These are phyloP conservation scores for Urocynchramus pylzowi DNA, from an alignment of 2,113 vertebrate genomes.

Conservation along the genomic window DNA sequence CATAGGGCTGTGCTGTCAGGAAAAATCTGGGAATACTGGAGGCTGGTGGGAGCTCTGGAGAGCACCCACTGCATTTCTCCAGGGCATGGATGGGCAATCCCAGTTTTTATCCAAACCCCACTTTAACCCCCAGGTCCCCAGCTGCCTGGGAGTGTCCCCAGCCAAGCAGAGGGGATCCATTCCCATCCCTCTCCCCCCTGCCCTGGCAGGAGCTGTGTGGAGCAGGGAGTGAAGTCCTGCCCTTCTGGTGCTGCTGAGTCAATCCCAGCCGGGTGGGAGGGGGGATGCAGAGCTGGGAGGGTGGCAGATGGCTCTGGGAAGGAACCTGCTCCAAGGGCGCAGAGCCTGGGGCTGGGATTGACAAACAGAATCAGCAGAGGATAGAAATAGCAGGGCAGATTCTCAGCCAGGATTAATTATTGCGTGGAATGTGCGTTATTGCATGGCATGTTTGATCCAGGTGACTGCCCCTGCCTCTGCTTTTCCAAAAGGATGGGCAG, in stretches of 20 bases:
- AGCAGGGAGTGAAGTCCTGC: not conserved
- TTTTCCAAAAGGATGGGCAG: not conserved
- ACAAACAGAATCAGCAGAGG: not conserved
- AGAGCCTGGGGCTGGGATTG: rapidly evolving
- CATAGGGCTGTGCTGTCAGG: not conserved
- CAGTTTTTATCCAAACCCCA: rapidly evolving
- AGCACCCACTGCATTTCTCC: rapidly evolving
- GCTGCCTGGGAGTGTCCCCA: not conserved
- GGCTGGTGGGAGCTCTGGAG: not conserved
- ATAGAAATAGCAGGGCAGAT: not conserved
- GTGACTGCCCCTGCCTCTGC: not conserved
- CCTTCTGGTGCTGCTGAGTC: not conserved
- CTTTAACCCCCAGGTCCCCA: rapidly evolving
- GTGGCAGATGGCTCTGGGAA: slow-evolving; percentile 32
- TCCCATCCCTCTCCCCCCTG: not conserved
- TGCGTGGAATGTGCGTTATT: not conserved
- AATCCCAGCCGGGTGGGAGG: not conserved
- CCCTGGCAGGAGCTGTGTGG: not conserved
- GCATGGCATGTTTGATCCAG: not conserved
- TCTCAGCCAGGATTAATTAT: not conserved
- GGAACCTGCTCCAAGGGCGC: not conserved
- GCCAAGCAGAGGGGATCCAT: rapidly evolving
- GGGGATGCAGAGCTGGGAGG: not conserved
- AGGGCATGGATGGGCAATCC: rapidly evolving
- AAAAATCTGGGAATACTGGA: not conserved